Conservation (phyloP, 2,113 vertebrate species). For the Cromileptes altivelis region DNA sequence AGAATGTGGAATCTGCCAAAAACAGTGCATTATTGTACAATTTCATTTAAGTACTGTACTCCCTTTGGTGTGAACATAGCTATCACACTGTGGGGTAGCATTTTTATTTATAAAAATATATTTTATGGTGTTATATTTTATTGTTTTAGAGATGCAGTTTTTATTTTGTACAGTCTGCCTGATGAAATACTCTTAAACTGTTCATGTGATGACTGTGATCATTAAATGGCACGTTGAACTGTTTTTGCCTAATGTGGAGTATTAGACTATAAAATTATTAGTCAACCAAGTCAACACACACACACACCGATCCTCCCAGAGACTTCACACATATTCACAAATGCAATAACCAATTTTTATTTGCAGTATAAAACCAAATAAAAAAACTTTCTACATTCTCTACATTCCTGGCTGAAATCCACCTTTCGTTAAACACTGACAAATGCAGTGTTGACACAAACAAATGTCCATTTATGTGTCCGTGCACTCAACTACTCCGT, state of each 20-base stretch:
- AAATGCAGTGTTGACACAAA: not conserved
- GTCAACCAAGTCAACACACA: not conserved
- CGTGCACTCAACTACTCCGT: not conserved
- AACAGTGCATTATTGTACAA: slow-evolving; percentile 5
- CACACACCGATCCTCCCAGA: not conserved
- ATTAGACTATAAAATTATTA: not conserved
- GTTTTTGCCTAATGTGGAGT: slow-evolving; percentile 18
- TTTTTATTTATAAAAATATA: slow-evolving; percentile 34
- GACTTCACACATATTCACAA: not conserved
- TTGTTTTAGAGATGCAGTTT: slow-evolving; percentile 44
- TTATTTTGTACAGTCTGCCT: slow-evolving; percentile 52
- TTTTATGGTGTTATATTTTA: slow-evolving; percentile 50
- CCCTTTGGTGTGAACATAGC: not conserved
- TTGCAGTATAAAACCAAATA: slow-evolving; percentile 28
- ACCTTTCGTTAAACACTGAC: not conserved
- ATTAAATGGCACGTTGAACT: slow-evolving; percentile 53
- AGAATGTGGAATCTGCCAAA: slow-evolving; percentile 13
- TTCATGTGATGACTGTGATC: slow-evolving; percentile 9
- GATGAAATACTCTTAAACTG: slow-evolving; percentile 1
- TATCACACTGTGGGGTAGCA: not conserved
- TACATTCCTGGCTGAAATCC: not conserved
- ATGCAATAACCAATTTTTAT: not conserved
- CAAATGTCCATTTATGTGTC: not conserved
- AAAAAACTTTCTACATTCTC: not conserved
- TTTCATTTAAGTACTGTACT: slow-evolving; percentile 28